Evolutionary conservation across 2,797 vertebrate genomes (phyloP), one percentile per base, ranked within the genome.

Genomic region (Scomberomorus guttatus): DNA sequence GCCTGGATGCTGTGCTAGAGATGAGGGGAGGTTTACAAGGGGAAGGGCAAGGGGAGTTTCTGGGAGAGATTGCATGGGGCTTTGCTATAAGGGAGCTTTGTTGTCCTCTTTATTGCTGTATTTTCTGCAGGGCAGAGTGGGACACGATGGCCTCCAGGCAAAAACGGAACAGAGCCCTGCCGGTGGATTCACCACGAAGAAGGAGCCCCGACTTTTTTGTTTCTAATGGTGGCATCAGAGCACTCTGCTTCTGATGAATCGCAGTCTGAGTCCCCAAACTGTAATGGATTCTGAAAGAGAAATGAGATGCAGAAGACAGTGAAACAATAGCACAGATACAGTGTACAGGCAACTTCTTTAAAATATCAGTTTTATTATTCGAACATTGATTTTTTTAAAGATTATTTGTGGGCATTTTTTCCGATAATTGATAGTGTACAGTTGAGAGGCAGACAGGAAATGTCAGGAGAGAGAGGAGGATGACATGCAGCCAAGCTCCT

Each of bases 211-310:
- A 94, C 96, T 88, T 97, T 97, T 94, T 96, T 98, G 96, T 97
- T 98, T 93, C 97, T 96, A 77, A 99, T 97, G 0, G 98, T 99
- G 92, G 97, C 96, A 75, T 99, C 98, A 1, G 98, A 99, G 92
- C 98, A 98, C 82, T 99, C 98, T 0, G 97, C 98, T 68, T 99
- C 98, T 0, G 98, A 99, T 12, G 98, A 95, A 90, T 99, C 98
- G 68, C 97, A 97, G 93, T 98, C 98, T 0, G 97, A 98, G 85
- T 98, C 97, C 71, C 95, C 96, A 89, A 98, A 98, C 94, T 97
- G 97, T 48, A 97, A 92, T 4, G 97, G 96, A 91, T 98, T 99
- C 98, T 99, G 94, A 67, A 55, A 32, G 63, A 32, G 57, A 56
- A 62, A 42, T 7, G 10, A 39, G 27, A 77, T 3, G 9, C 13